phyloP scores from a whole-genome alignment of 2,113 vertebrate genomes.

The Cephalopholis sonnerati region DNA sequence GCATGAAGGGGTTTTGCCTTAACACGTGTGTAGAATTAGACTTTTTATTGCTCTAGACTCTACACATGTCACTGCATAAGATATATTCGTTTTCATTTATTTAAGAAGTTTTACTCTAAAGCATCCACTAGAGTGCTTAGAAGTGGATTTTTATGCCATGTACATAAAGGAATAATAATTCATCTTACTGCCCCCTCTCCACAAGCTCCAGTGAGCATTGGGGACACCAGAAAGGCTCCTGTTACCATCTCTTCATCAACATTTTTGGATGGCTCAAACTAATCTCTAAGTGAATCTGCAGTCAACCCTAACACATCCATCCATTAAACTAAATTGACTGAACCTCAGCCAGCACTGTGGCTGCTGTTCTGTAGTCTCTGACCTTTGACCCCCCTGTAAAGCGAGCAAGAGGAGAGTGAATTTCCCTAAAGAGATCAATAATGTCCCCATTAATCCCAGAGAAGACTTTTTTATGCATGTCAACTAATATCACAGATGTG shows the following conservation, averaged over 20 bases:
- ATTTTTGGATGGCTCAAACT: not conserved
- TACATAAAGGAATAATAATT: not conserved
- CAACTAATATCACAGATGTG: not conserved
- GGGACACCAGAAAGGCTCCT: not conserved
- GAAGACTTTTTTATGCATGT: not conserved
- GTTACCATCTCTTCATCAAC: not conserved
- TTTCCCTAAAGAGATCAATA: conserved; percentile 18
- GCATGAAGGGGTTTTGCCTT: not conserved
- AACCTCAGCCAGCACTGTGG: not conserved
- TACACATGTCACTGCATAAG: not conserved
- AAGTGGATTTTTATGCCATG: conserved; percentile 14
- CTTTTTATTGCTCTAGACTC: not conserved
- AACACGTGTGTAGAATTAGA: not conserved
- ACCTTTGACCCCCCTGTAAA: conserved; percentile 34
- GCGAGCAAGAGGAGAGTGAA: not conserved
- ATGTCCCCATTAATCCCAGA: conserved; percentile 19
- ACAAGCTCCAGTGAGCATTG: not conserved
- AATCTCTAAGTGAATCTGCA: conserved; percentile 31
- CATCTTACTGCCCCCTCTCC: not conserved
- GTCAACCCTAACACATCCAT: conserved; percentile 2
- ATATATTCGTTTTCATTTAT: not conserved
- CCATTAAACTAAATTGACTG: conserved; percentile 26
- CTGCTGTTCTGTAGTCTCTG: conserved; percentile 2
- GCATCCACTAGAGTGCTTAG: not conserved
- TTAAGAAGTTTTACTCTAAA: not conserved